A percentile compares a stretch with the other conserved stretches of the same genome.
These are phyloP conservation scores for Calameuta filiformis DNA, from an alignment of 2,888 invertebrate species.

Conservation along the genomic window DNA sequence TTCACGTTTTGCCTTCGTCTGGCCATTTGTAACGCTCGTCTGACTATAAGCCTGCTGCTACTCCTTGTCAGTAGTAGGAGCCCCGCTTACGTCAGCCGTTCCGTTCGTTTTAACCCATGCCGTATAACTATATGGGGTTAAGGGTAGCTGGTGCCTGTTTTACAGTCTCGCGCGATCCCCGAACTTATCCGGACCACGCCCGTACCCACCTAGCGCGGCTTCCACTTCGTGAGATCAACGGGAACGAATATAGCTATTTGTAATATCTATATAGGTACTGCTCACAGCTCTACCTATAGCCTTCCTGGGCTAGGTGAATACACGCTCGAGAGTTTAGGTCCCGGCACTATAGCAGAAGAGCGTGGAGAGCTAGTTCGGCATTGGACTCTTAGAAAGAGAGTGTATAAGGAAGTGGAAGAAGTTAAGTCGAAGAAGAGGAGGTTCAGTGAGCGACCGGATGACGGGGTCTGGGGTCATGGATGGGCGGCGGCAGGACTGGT, in stretches of 20 bases:
- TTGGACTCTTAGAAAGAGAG: constrained; percentile 5
- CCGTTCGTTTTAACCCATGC: background rate
- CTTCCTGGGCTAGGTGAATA: background rate
- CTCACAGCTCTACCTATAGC: background rate
- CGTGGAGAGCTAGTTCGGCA: background rate
- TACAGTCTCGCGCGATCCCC: background rate
- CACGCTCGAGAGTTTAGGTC: background rate
- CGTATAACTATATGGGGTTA: background rate
- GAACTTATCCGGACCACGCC: background rate
- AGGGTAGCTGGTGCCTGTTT: background rate
- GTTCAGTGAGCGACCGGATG: constrained; percentile 51
- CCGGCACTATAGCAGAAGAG: background rate
- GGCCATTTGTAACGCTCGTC: constrained; percentile 5
- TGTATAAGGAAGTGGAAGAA: constrained; percentile 19
- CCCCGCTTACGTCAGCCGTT: constrained; percentile 8
- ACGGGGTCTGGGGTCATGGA: constrained; percentile 63
- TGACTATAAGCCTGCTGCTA: constrained; percentile 24
- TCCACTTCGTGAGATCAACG: background rate
- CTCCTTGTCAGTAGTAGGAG: constrained; percentile 40
- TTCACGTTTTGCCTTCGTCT: background rate
- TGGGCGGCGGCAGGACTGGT: constrained; percentile 62
- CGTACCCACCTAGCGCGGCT: background rate
- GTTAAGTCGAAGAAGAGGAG: constrained; percentile 8
- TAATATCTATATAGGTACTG: background rate
- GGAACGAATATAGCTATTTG: background rate